Base-by-base conservation (phyloP, 2,113 vertebrate genomes). In the Spermophilus dauricus region DNA sequence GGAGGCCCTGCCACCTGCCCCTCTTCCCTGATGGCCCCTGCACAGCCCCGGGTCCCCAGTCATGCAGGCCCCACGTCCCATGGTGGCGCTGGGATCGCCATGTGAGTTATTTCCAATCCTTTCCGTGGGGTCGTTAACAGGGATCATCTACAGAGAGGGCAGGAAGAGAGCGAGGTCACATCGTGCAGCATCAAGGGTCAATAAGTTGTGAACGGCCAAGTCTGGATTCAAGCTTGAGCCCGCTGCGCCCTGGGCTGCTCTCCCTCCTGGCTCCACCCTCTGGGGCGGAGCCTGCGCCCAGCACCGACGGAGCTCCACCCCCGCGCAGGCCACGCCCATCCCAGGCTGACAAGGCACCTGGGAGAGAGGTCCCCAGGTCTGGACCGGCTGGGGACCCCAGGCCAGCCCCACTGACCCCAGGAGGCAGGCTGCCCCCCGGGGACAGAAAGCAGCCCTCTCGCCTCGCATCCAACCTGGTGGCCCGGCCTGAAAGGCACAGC, bases 11-110 rank as follows among this genome's bases (percentile, higher is more conserved):
- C 51, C 61, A n/a, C 85, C n/a, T 8, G 56, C 1, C 28, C 39
- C 4, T 34, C 30, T 45, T 2, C 51, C 92, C 53, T n/a, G 94
- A 14, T 1, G 0, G 26, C 56, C 32, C 39, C 39, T 10, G 17
- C 24, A 22, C 12, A 22, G 20, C 30, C 26, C 12, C 22, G 20
- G 2, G 12, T 37, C 58, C 58, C 8, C 24, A 8, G 9, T 24
- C 24, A 28, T 11, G 26, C 9, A 9, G 20, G 24, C 24, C 13
- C 8, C 2, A 7, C 56, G 18, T 12, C 34, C 86, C 26, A 34
- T 11, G 4, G 2, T 1, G 30, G 13, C 26, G n/a, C 42, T 11
- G 0, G 0, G 28, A 63, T 51, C 1, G 0, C 48, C 11, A 24
- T 24, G 2, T 65, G 9, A 61, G 78, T n/a, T 61, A 45, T 61